A percentile compares a stretch with the other conserved stretches of the same genome.
These are phyloP conservation scores for Musca domestica DNA, from an alignment of 1,140 invertebrate species.

Conservation along the genomic window DNA sequence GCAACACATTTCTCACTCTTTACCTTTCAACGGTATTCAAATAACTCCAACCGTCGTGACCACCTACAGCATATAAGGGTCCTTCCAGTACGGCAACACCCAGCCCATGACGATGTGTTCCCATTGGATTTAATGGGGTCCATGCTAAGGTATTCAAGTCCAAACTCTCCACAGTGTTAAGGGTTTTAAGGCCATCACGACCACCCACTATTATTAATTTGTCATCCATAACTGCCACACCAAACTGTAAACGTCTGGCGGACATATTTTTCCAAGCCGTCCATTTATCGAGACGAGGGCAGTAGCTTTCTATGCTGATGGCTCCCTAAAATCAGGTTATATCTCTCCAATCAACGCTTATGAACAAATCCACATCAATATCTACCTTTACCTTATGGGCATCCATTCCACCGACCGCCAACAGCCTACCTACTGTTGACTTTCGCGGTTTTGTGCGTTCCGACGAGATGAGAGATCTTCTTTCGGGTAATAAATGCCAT, in stretches of 20 bases:
- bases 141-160: constrained; percentile 76
- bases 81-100: constrained; percentile 85
- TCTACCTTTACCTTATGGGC: constrained; percentile 63
- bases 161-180: constrained; percentile 83
- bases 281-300: constrained; percentile 82
- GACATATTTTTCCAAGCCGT: constrained; percentile 76
- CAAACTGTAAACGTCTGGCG: constrained; percentile 81
- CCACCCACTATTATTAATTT: constrained; percentile 82
- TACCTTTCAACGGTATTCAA: constrained; percentile 85
- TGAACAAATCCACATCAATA: constrained; percentile 1
- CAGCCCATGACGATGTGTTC: constrained; percentile 86
- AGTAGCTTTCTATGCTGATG: constrained; percentile 86
- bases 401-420: constrained; percentile 90
- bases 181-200: constrained; percentile 88
- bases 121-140: constrained; percentile 82
- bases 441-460: constrained; percentile 82
- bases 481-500: constrained; percentile 85
- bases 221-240: constrained; percentile 81
- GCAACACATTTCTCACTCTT: not conserved
- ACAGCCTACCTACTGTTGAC: constrained; percentile 82
- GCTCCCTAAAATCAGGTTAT: constrained; percentile 59
- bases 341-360: not conserved
- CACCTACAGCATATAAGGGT: constrained; percentile 90
- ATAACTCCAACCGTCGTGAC: constrained; percentile 95
- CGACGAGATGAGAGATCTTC: constrained; percentile 72